Evolutionary conservation across 2,797 vertebrate species (phyloP), one percentile per base, ranked within the genome.

Genomic region (Hyperoplus immaculatus): DNA sequence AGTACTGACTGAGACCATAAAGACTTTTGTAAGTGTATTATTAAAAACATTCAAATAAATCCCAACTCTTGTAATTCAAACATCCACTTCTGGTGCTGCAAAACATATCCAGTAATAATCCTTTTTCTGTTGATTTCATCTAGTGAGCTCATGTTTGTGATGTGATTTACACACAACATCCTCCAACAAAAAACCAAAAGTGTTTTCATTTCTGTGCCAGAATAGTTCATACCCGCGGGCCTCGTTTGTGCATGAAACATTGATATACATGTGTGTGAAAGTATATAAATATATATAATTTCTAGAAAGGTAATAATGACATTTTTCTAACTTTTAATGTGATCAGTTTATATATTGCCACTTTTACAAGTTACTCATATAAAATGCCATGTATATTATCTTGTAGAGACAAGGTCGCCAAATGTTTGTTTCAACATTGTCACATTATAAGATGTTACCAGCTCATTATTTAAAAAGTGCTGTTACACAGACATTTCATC

Each of bases 251-350:
- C 89, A 92, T 90, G 90, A 80, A 80, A 86, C 71, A 80, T 72
- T 80, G 64, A 73, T 81, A 71, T 81, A 21, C 45, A 71, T 87
- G 68, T 83, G 57, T 88, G 77, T 83, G 80, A 84, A 85, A 76
- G 49, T 72, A 75, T 68, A 78, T 80, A 77, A 66, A 69, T 46
- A 61, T 61, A 29, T 62, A 64, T 36, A 70, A 70, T 85, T 90
- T 89, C 79, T 88, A 89, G 79, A 81, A 85, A 64, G 63, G 61
- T 83, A 66, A 84, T 62, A 67, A 87, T 66, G 66, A 83, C 57
- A 69, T 81, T 80, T 90, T 90, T 90, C 83, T 88, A 91, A 87
- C 76, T 86, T 87, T 88, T 90, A 83, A 81, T 84, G 90, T 93
- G 81, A 89, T 85, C 66, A 41, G 63, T 94, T 92, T 93, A 64